These are phyloP conservation scores for Chrysomela aeneicollis DNA, from an alignment of 2,888 invertebrate genomes.

Conservation along the genomic window DNA sequence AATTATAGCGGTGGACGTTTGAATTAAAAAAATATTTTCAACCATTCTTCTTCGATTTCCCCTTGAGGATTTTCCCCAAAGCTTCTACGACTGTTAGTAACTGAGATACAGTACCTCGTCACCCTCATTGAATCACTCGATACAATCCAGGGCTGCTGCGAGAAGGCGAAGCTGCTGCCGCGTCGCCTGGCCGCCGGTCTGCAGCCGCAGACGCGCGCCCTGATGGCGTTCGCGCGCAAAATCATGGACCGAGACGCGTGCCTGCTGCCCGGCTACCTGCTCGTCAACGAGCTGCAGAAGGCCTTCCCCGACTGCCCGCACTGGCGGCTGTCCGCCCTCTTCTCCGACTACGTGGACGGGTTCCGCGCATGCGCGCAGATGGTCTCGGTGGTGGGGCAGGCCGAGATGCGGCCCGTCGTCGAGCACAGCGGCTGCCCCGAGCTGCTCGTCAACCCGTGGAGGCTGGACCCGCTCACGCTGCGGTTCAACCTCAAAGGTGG, in stretches of 20 bases:
- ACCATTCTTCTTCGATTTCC: too few species aligned
- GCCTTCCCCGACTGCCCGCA: constrained; percentile 89
- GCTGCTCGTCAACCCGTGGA: constrained; percentile 91
- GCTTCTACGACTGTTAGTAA: too few species aligned
- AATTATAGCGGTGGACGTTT: too few species aligned
- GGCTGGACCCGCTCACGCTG: constrained; percentile 83
- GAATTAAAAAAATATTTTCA: too few species aligned
- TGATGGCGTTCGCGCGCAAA: constrained; percentile 83
- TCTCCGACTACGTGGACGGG: constrained; percentile 90
- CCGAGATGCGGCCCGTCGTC: constrained; percentile 91
- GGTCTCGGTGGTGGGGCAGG: constrained; percentile 91
- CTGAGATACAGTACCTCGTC: too few species aligned
- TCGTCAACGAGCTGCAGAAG: constrained; percentile 94
- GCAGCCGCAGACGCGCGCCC: constrained; percentile 81
- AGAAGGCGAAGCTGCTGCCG: constrained; percentile 86
- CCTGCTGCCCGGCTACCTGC: constrained; percentile 91
- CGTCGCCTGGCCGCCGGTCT: constrained; percentile 79
- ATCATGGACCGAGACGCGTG: constrained; percentile 94
- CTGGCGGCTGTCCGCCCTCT: constrained; percentile 88
- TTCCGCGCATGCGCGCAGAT: constrained; percentile 95
- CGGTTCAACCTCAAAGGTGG: constrained; percentile 70
- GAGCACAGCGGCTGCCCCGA: constrained; percentile 92
- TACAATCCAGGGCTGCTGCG: constrained; percentile 75
- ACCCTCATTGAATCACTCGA: neutral
- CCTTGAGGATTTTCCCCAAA: too few species aligned